phyloP scores from a whole-genome alignment of 2,113 vertebrate genomes.

The Ceyx cyanopectus region DNA sequence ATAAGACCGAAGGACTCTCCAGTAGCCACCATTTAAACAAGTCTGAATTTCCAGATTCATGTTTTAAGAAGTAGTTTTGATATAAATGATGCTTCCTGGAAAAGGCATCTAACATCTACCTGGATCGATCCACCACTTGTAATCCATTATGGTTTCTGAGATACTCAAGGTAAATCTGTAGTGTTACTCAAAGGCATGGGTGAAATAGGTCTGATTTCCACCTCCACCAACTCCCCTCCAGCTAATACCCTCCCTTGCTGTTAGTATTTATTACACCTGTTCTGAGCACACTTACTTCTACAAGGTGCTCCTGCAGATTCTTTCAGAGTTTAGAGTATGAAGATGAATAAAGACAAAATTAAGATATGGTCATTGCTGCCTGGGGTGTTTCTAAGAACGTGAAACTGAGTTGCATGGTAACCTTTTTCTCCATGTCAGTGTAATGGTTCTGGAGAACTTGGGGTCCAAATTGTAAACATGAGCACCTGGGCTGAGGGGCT shows the following conservation, averaged over 20 bases:
- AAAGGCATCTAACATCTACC: background rate
- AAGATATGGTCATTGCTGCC: background rate
- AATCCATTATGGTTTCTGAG: background rate
- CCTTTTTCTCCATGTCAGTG: background rate
- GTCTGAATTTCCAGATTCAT: background rate
- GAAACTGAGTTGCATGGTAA: background rate
- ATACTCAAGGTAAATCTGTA: background rate
- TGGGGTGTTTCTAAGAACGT: background rate
- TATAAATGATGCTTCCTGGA: background rate
- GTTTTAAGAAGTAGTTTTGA: background rate
- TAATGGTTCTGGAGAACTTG: background rate
- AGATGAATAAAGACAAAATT: background rate
- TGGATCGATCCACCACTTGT: background rate
- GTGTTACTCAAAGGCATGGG: background rate
- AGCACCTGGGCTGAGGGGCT: background rate
- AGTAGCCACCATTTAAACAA: background rate
- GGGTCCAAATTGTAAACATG: background rate
- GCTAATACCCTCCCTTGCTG: background rate
- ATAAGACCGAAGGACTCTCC: background rate
- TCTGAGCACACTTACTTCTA: background rate
- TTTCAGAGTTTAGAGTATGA: background rate
- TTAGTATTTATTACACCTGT: background rate
- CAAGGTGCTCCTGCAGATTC: background rate
- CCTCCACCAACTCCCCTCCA: background rate
- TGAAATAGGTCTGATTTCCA: background rate